Conservation (phyloP, 2,113 vertebrate species). For the Hiodon alosoides region DNA sequence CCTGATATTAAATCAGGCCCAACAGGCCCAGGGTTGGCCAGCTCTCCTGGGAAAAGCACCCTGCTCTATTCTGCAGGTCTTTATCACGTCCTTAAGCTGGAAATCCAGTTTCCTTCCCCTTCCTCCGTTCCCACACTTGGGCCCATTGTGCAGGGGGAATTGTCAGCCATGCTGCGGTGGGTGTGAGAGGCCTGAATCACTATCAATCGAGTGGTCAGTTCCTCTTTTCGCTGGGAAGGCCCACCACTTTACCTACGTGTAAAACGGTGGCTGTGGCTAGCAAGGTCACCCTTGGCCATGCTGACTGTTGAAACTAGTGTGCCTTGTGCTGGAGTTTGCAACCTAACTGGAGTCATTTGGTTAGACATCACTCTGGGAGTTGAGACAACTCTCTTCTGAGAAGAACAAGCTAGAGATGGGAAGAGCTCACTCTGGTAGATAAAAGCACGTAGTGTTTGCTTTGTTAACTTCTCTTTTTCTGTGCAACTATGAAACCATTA, state of each 20-base stretch:
- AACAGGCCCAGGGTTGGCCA: conserved; percentile 14
- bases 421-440: too few relatives aligned
- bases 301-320: background rate
- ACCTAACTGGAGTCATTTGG: background rate
- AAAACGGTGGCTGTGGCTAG: background rate
- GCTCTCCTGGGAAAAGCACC: conserved; percentile 29
- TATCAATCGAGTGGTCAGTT: background rate
- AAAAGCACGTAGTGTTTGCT: too few relatives aligned
- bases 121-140: conserved; percentile 37
- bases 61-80: conserved; percentile 17
- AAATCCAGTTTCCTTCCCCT: conserved; percentile 37
- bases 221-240: conserved; percentile 14
- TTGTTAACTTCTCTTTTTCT: too few relatives aligned
- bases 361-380: background rate
- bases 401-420: too few relatives aligned
- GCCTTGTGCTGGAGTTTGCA: background rate
- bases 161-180: background rate
- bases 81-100: conserved; percentile 24
- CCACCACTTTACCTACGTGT: background rate
- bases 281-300: background rate
- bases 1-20: conserved; percentile 6
- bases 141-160: conserved; percentile 25
- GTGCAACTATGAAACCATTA: too few relatives aligned
- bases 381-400: background rate
- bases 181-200: background rate